These are phyloP conservation scores for Tenthredo amoena DNA, from an alignment of 2,888 invertebrate genomes.

Conservation along the genomic window DNA sequence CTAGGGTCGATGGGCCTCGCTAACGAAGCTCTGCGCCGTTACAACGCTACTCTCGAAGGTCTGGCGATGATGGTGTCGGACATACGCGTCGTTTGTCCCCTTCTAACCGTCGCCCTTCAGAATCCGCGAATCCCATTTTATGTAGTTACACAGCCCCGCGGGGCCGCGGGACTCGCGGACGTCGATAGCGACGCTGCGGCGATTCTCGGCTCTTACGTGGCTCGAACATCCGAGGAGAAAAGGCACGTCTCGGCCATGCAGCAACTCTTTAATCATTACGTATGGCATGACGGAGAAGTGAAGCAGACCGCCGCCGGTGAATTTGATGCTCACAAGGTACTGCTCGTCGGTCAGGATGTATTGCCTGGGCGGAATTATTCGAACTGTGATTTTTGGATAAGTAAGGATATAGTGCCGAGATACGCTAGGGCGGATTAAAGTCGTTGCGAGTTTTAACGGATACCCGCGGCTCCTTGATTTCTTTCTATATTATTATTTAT, in stretches of 20 bases:
- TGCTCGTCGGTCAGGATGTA: constrained; percentile 87
- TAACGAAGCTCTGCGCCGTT: constrained; percentile 82
- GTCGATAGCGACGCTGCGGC: constrained; percentile 87
- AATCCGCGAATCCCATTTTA: constrained; percentile 86
- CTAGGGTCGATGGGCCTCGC: constrained; percentile 84
- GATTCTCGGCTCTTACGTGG: constrained; percentile 88
- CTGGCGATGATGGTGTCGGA: constrained; percentile 88
- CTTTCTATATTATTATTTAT: constrained; percentile 29
- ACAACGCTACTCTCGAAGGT: constrained; percentile 84
- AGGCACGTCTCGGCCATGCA: constrained; percentile 90
- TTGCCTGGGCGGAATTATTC: constrained; percentile 84
- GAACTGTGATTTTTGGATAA: constrained; percentile 89
- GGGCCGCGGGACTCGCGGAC: constrained; percentile 77
- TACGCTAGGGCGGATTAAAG: constrained; percentile 88
- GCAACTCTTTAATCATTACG: constrained; percentile 90
- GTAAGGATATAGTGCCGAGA: constrained; percentile 86
- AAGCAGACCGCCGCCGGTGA: constrained; percentile 81
- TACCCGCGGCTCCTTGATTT: neutral
- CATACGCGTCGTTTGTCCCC: constrained; percentile 89
- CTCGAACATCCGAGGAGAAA: constrained; percentile 86
- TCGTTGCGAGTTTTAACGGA: neutral
- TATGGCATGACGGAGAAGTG: constrained; percentile 86
- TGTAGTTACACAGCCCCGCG: constrained; percentile 85
- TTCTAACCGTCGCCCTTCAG: constrained; percentile 84
- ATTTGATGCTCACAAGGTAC: constrained; percentile 78